Percentiles rank a stretch among this genome's conserved stretches.
These are phyloP conservation scores for Leptinotarsa juncta DNA, from an alignment of 2,888 invertebrate species.

Conservation along the genomic window DNA sequence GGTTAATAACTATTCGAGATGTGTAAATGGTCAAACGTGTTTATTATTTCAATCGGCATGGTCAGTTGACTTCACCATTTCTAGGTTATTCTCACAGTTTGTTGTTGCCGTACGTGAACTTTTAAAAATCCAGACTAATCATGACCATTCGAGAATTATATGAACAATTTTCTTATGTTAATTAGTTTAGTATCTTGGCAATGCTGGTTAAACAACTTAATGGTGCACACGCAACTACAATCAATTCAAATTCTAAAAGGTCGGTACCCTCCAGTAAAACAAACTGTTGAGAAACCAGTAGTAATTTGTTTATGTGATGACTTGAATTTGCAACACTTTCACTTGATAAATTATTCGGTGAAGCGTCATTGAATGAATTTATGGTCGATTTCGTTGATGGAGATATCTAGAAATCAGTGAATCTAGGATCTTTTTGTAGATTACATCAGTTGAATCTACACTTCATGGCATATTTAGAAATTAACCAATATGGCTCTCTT, in stretches of 20 bases:
- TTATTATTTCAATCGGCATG: slow-evolving; percentile 38
- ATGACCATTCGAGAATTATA: slow-evolving; percentile 16
- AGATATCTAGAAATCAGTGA: background rate
- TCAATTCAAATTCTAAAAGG: slow-evolving; percentile 21
- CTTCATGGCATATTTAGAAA: too few relatives aligned
- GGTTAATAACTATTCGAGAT: slow-evolving; percentile 39
- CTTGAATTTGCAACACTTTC: slow-evolving; percentile 24
- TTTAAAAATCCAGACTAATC: slow-evolving; percentile 10
- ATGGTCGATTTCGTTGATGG: slow-evolving; percentile 14
- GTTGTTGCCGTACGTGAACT: slow-evolving; percentile 20
- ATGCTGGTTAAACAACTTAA: slow-evolving; percentile 25
- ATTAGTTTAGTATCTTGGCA: slow-evolving; percentile 8
- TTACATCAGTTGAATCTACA: background rate
- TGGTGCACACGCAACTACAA: slow-evolving; percentile 21
- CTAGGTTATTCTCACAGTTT: slow-evolving; percentile 39
- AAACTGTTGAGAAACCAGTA: slow-evolving; percentile 23
- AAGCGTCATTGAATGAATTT: slow-evolving; percentile 8
- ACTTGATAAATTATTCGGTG: slow-evolving; percentile 22
- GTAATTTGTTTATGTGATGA: slow-evolving; percentile 16
- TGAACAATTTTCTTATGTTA: slow-evolving; percentile 24
- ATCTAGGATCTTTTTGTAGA: background rate
- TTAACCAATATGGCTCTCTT: too few relatives aligned
- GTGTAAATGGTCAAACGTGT: slow-evolving; percentile 41
- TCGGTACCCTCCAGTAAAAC: slow-evolving; percentile 31
- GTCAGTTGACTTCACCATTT: slow-evolving; percentile 34